phyloP scores from a whole-genome alignment of 2,888 invertebrate species.

The Latrodectus hesperus region DNA sequence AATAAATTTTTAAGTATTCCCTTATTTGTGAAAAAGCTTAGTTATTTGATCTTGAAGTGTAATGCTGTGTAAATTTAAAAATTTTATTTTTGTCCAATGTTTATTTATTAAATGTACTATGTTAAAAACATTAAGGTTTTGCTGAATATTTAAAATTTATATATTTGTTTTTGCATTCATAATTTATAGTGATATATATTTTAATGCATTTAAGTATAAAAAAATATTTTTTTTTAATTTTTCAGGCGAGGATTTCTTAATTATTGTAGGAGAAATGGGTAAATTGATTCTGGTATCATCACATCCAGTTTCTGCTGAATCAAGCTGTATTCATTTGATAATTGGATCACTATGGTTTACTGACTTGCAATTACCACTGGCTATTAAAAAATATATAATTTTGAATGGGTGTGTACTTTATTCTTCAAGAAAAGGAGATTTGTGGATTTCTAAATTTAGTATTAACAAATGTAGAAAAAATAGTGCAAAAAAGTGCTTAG shows the following conservation, averaged over 20 bases:
- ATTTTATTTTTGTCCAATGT: too few relatives aligned
- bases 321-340: not conserved
- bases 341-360: not conserved
- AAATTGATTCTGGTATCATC: constrained; percentile 19
- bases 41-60: too few relatives aligned
- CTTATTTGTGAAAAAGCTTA: too few relatives aligned
- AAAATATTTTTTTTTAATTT: not conserved
- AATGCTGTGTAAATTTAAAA: too few relatives aligned
- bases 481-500: not conserved
- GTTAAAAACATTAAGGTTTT: too few relatives aligned
- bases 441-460: constrained; percentile 25
- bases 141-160: too few relatives aligned
- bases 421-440: constrained; percentile 14
- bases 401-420: constrained; percentile 8
- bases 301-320: not conserved
- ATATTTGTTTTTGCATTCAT: too few relatives aligned
- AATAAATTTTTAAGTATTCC: too few relatives aligned
- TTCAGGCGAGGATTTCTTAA: constrained; percentile 20
- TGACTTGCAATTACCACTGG: constrained; percentile 8
- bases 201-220: too few relatives aligned
- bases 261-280: constrained; percentile 35
- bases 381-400: not conserved
- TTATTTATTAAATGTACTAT: too few relatives aligned
- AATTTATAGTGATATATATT: too few relatives aligned
- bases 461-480: not conserved